A percentile compares a stretch with the other conserved stretches of the same genome.
Evolutionary conservation across 2,888 invertebrate genomes (phyloP).

Genomic region (Luffia ferchaultella): DNA sequence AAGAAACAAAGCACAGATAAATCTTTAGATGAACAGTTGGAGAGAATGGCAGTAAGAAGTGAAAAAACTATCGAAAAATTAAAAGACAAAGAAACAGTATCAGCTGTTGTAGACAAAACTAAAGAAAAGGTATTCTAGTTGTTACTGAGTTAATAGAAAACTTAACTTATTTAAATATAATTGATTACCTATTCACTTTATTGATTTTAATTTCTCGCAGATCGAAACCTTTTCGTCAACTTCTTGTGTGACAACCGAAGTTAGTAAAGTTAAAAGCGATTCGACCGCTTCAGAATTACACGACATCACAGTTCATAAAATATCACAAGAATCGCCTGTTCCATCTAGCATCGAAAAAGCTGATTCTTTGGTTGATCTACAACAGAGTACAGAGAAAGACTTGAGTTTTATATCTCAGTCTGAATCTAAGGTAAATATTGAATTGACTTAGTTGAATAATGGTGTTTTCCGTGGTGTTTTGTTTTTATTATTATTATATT

Average conservation of each 20-base stretch:
- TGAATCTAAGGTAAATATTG: slow-evolving; percentile 47
- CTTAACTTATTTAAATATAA: no score
- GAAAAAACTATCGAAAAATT: slow-evolving; percentile 17
- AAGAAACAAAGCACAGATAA: no score
- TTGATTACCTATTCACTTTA: not conserved
- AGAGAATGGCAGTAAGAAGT: slow-evolving; percentile 18
- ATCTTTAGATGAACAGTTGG: no score
- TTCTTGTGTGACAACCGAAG: slow-evolving; percentile 45
- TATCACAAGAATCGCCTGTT: slow-evolving; percentile 47
- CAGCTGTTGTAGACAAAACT: slow-evolving; percentile 19
- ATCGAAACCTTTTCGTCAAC: slow-evolving; percentile 40
- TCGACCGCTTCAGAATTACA: slow-evolving; percentile 45
- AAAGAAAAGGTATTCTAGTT: not conserved
- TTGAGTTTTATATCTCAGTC: slow-evolving; percentile 57
- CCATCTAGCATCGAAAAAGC: slow-evolving; percentile 47
- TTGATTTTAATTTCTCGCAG: slow-evolving; percentile 23
- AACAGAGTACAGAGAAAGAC: slow-evolving; percentile 55
- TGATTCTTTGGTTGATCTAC: slow-evolving; percentile 53
- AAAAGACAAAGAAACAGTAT: not conserved
- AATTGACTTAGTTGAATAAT: no score
- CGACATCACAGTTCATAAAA: slow-evolving; percentile 42
- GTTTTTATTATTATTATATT: no score
- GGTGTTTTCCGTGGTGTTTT: no score
- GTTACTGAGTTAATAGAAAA: no score
- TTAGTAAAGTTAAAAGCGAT: slow-evolving; percentile 50